Base-by-base conservation (phyloP, 2,888 invertebrate species). In the Pollenia griseotomentosa region DNA sequence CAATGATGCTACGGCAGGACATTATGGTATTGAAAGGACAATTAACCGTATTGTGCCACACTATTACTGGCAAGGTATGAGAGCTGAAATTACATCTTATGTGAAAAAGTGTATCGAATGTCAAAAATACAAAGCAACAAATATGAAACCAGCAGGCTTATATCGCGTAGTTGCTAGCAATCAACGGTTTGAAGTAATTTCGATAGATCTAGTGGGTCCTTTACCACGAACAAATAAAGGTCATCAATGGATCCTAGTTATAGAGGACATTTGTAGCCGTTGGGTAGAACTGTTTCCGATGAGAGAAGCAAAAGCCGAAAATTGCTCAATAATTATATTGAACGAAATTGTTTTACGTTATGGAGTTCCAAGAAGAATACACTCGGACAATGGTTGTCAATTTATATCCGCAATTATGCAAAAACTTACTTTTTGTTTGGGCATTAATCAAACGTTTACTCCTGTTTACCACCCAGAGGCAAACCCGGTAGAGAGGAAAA, bases 131-230 rank as follows among this genome's bases (percentile, higher is more conserved):
- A 85, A 88, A 16, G 33, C 74, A n/a, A 78, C 77, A 2, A 87
- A 87, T 19, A n/a, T 78, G 9, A 87, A 84, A 61, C 87, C 83
- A 14, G 61, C 78, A 8, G 80, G 85, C 10, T 12, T 85, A 9
- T 51, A 74, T 5, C 88, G 80, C n/a, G 85, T 81, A 23, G 70
- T 84, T 7, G 61, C 66, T 0, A 82, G 79, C n/a, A 88, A 77
- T 5, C 61, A 84, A 70, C 48, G 82, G 8, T 88, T 88, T 59
- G 84, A 88, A 71, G 59, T 88, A 0, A 57, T 88, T 33, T 86
- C 88, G 2, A 61, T 86, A 12, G 82, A 88, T 55, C 65, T 86
- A 33, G 78, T 88, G 59, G 81, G 83, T 6, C 78, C 86, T 23
- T 33, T 84, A 42, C 82, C 86, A 12, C 44, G 59, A 5, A 86